Evolutionary conservation across 2,797 vertebrate genomes (phyloP), one percentile per base, ranked within the genome.

Genomic region (Thalassophryne amazonica): DNA sequence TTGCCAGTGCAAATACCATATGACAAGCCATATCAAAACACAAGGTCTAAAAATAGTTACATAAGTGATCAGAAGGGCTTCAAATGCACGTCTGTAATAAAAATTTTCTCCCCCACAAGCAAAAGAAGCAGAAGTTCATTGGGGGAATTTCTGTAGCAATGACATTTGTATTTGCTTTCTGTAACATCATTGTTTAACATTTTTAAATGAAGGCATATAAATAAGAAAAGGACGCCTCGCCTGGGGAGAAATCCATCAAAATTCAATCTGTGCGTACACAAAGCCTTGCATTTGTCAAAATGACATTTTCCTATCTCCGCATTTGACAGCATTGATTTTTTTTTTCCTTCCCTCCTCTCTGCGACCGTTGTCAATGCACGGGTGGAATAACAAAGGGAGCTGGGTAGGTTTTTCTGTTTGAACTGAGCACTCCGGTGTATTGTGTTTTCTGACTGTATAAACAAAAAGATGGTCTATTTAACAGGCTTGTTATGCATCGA

Each of bases 201-300:
- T 86, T 87, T 86, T 73, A 83, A 84, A 85, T 78, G 76, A 78
- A 75, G 80, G 66, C 63, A 81, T 87, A 81, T 83, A 84, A 86
- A 87, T 78, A 84, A 86, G 72, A 78, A 75, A 80, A 83, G 60
- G 73, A 80, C 74, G 73, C 73, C 70, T 82, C 77, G 85, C 79
- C 83, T 83, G 57, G 79, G 78, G 75, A 83, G 83, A 85, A 87
- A 89, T 91, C 88, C 88, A 91, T 91, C 89, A 89, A 81, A 87
- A 91, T 90, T 89, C 89, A 90, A 89, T 91, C 86, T 89, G 82
- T 87, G 81, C 78, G 73, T 85, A 88, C 87, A 88, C 84, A 87
- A 87, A 85, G 84, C 80, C 81, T 85, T 83, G 85, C 76, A 83
- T 91, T 90, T 86, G 80, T 91, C 88, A 90, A 86, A 89, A 85